Evolutionary conservation across 92 coral and sea anemone species (phyloP).

Genomic region (Parazoanthus atlanticus): DNA sequence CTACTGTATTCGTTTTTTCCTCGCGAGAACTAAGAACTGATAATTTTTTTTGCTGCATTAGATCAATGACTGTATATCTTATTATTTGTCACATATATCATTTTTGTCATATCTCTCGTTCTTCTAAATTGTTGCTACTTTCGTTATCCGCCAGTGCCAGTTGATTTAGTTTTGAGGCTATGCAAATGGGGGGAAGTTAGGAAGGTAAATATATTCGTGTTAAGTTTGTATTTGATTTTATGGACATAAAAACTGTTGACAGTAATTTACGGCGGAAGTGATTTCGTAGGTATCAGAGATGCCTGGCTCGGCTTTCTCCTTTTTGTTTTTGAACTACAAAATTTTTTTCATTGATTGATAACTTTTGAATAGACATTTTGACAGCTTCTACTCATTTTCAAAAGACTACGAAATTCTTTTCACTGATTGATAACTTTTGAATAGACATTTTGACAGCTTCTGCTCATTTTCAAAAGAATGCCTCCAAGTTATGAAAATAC

Average conservation of each 20-base stretch:
- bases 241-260: not conserved
- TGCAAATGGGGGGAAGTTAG: too few species aligned
- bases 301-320: not conserved
- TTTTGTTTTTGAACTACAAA: not conserved
- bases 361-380: not conserved
- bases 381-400: not conserved
- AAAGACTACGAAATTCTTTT: not conserved
- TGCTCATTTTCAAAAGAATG: too few species aligned
- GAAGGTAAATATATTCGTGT: too few species aligned
- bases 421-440: not conserved
- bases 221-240: not conserved
- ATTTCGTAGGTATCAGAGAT: not conserved
- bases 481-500: not conserved
- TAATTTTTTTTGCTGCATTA: too few species aligned
- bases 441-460: not conserved
- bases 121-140: not conserved
- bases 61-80: too few species aligned
- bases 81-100: too few species aligned
- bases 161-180: not conserved
- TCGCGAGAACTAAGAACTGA: too few species aligned
- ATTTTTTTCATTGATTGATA: not conserved
- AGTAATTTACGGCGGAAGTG: not conserved
- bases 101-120: too few species aligned
- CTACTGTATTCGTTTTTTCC: too few species aligned
- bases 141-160: not conserved